These are phyloP conservation scores for Gallinago stenura DNA, from an alignment of 2,797 vertebrate genomes.

Conservation along the genomic window DNA sequence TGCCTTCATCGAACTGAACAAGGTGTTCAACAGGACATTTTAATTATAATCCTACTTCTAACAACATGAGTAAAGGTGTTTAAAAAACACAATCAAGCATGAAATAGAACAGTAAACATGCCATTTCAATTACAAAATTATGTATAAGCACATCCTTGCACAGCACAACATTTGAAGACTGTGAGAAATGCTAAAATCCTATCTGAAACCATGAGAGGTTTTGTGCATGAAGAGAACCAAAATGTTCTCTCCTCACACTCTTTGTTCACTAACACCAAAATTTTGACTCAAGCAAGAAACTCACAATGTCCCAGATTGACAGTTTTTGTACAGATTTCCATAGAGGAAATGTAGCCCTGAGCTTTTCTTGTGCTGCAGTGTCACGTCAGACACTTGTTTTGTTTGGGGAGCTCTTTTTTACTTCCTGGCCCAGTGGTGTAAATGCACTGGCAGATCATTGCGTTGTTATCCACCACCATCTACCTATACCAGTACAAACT, in stretches of 20 bases:
- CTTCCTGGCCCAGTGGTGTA: background rate
- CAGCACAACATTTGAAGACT: conserved; percentile 66
- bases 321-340: conserved; percentile 63
- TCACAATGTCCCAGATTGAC: conserved; percentile 43
- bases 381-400: background rate
- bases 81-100: conserved; percentile 80
- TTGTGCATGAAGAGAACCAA: background rate
- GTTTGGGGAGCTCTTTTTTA: conserved; percentile 13
- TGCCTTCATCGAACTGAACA: conserved; percentile 70
- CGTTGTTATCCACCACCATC: background rate
- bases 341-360: conserved; percentile 11
- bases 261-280: conserved; percentile 38
- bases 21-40: conserved; percentile 70
- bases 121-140: conserved; percentile 77
- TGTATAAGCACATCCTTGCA: conserved; percentile 70
- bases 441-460: background rate
- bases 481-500: background rate
- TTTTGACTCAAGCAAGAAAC: conserved; percentile 54
- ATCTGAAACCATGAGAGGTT: conserved; percentile 8
- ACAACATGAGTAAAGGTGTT: conserved; percentile 63
- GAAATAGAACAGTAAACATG: conserved; percentile 74
- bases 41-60: conserved; percentile 71
- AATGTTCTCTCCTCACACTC: conserved; percentile 39
- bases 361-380: background rate
- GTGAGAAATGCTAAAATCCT: conserved; percentile 35